Percentiles rank a stretch among this genome's conserved stretches.
Conservation (phyloP, 2,888 invertebrate genomes). For the Allygus modestus region DNA sequence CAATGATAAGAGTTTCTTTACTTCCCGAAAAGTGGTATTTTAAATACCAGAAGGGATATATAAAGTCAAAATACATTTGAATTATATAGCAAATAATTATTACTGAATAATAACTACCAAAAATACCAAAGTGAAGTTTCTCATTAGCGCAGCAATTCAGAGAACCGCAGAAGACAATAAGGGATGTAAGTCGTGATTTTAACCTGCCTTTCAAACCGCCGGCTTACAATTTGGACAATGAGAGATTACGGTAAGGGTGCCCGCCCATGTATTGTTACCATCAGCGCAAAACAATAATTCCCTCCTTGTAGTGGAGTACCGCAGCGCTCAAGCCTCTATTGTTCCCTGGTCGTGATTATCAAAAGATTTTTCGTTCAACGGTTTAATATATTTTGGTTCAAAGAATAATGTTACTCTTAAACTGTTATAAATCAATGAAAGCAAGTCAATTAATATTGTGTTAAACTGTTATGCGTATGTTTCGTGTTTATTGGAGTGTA, state of each 20-base stretch:
- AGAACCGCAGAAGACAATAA: background rate
- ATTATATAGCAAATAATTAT: too few species aligned
- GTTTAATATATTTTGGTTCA: background rate
- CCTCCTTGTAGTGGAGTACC: background rate
- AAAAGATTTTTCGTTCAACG: background rate
- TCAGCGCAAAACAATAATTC: constrained; percentile 16
- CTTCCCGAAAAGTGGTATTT: too few species aligned
- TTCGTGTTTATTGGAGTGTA: too few species aligned
- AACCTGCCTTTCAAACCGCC: background rate
- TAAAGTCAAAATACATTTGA: too few species aligned
- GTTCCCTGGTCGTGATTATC: background rate
- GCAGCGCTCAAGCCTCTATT: background rate
- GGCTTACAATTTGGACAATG: background rate
- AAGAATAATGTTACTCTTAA: background rate
- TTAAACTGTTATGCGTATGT: too few species aligned
- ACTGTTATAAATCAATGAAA: too few species aligned
- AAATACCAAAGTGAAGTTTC: too few species aligned
- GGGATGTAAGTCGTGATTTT: background rate
- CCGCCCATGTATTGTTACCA: constrained; percentile 1
- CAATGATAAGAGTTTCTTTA: too few species aligned
- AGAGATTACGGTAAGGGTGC: background rate
- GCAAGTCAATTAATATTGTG: too few species aligned
- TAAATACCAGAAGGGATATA: too few species aligned
- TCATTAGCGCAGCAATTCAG: too few species aligned
- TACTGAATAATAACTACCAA: too few species aligned